These are phyloP conservation scores for Acleris laterana DNA, from an alignment of 2,888 invertebrate genomes.

Conservation along the genomic window DNA sequence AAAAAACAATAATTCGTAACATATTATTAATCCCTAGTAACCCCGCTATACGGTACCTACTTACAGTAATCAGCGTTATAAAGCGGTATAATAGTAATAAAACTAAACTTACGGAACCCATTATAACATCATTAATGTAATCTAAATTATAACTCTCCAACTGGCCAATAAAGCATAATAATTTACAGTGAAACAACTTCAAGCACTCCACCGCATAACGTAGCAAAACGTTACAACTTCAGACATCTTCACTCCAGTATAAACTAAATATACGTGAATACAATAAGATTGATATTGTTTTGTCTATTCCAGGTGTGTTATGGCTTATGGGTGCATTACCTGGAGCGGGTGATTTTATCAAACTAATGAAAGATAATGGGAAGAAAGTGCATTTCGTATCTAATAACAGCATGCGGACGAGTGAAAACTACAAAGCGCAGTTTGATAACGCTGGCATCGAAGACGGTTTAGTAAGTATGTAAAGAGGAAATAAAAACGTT, in stretches of 20 bases:
- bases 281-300: background rate
- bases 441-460: slow-evolving; percentile 63
- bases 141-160: too few species aligned
- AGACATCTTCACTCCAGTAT: background rate
- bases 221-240: background rate
- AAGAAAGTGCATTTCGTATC: slow-evolving; percentile 81
- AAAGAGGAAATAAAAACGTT: background rate
- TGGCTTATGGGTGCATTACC: slow-evolving; percentile 67
- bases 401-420: slow-evolving; percentile 74
- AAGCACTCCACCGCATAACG: too few species aligned
- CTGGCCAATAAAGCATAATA: too few species aligned
- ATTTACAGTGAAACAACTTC: too few species aligned
- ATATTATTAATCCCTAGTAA: too few species aligned
- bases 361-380: slow-evolving; percentile 70
- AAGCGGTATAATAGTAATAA: too few species aligned
- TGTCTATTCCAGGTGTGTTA: slow-evolving; percentile 76
- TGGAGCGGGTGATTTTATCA: slow-evolving; percentile 73
- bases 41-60: too few species aligned
- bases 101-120: too few species aligned
- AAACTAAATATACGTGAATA: background rate
- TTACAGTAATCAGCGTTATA: too few species aligned
- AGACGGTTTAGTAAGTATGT: slow-evolving; percentile 66
- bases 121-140: too few species aligned
- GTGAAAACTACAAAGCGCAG: slow-evolving; percentile 58
- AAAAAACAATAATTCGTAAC: too few species aligned